Percentiles rank a stretch among this genome's conserved stretches.
phyloP scores from a whole-genome alignment of 1,140 invertebrate genomes.

The Cylas formicarius region DNA sequence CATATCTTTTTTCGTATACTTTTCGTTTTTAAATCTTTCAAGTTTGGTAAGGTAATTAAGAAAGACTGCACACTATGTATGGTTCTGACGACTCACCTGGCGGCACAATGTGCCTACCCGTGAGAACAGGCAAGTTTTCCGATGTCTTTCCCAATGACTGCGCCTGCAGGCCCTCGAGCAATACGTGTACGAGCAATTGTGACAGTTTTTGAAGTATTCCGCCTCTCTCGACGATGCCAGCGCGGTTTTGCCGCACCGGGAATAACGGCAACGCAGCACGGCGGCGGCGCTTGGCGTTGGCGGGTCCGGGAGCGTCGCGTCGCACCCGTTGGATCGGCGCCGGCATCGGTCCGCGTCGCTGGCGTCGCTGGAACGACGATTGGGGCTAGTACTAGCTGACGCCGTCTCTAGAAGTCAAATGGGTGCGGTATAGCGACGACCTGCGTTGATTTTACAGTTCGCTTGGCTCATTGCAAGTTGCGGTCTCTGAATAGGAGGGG shows the following conservation, averaged over 20 bases:
- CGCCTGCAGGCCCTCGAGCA: conserved; percentile 78
- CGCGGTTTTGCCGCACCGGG: conserved; percentile 56
- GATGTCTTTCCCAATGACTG: conserved; percentile 85
- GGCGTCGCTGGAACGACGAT: conserved; percentile 41
- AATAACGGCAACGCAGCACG: conserved; percentile 65
- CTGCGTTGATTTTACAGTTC: no score
- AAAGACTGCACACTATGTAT: no score
- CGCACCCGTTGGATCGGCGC: conserved; percentile 49
- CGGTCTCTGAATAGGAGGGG: no score
- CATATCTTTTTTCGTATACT: no score
- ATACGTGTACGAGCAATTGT: conserved; percentile 86
- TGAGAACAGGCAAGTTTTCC: conserved; percentile 82
- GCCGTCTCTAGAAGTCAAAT: conserved; percentile 39
- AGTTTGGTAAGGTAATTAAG: no score
- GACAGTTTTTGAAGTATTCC: conserved; percentile 65
- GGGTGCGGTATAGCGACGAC: no score
- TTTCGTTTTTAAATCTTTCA: no score
- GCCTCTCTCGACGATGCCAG: conserved; percentile 56
- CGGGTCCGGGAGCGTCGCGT: conserved; percentile 32
- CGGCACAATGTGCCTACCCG: conserved; percentile 79
- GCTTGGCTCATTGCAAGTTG: no score
- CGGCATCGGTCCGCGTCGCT: conserved; percentile 36
- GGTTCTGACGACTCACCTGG: conserved; percentile 44
- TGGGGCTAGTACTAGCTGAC: conserved; percentile 43
- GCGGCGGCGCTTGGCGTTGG: conserved; percentile 37